phyloP scores from a whole-genome alignment of 2,797 vertebrate genomes.

The Coccyzus lansbergi region DNA sequence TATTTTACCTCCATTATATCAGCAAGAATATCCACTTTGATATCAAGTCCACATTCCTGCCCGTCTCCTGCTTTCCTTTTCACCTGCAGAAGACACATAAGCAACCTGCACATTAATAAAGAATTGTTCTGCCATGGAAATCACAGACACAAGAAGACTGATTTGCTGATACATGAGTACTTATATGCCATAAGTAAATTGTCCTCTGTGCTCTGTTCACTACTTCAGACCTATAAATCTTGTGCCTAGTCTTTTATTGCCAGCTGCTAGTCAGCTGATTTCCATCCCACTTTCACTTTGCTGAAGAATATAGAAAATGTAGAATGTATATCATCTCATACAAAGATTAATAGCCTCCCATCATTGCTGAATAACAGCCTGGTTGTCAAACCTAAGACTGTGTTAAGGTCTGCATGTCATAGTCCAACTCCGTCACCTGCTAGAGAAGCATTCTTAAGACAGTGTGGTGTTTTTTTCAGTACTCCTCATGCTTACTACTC shows the following conservation, averaged over 20 bases:
- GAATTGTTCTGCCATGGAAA: neutral
- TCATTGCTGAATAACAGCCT: neutral
- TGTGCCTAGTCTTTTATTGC: neutral
- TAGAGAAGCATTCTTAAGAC: neutral
- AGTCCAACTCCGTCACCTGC: neutral
- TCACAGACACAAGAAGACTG: neutral
- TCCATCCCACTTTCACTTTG: neutral
- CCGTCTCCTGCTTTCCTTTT: neutral
- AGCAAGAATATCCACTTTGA: neutral
- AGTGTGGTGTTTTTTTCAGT: neutral
- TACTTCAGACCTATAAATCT: neutral
- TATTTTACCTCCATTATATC: neutral
- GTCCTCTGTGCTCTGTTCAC: neutral
- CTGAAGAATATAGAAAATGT: neutral
- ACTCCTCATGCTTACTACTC: fast-evolving
- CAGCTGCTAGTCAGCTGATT: neutral
- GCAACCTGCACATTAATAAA: neutral
- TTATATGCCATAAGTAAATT: neutral
- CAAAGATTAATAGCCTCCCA: neutral
- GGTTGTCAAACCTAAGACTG: neutral
- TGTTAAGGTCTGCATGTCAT: neutral
- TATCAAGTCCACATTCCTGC: neutral
- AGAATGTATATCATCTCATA: neutral
- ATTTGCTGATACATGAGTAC: neutral
- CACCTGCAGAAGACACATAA: neutral